A percentile compares a stretch with the other conserved stretches of the same genome.
Evolutionary conservation across 2,113 vertebrate genomes (phyloP).

Genomic region (Heterotis niloticus): DNA sequence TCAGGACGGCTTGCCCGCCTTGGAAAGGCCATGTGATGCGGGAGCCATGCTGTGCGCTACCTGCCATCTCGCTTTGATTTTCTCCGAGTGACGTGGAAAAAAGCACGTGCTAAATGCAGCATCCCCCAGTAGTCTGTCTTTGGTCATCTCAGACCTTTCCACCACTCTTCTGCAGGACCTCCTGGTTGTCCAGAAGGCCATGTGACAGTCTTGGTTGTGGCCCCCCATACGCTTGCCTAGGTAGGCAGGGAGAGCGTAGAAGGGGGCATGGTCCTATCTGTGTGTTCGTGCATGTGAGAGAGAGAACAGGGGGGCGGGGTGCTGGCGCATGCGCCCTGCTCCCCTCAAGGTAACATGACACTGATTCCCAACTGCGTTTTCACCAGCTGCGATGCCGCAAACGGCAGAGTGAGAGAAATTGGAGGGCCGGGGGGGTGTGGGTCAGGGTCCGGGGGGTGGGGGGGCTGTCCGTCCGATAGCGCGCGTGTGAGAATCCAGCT

Average conservation of each 20-base stretch:
- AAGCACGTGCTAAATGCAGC: too few relatives aligned
- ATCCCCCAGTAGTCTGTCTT: neutral
- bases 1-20: too few relatives aligned
- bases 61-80: neutral
- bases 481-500: neutral
- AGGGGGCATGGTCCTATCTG: neutral
- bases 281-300: constrained; percentile 26
- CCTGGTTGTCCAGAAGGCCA: constrained; percentile 3
- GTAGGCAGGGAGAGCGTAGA: constrained; percentile 5
- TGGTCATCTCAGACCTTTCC: neutral
- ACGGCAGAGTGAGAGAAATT: constrained; percentile 45
- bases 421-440: constrained; percentile 28
- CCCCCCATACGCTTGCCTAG: neutral
- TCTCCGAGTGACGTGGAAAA: too few relatives aligned
- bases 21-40: too few relatives aligned
- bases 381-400: constrained; percentile 60
- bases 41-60: neutral
- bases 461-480: neutral
- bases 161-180: neutral
- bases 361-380: constrained; percentile 46
- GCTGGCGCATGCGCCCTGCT: constrained; percentile 60
- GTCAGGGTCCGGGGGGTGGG: constrained; percentile 21
- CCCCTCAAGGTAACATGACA: constrained; percentile 55
- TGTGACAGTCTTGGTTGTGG: constrained; percentile 5
- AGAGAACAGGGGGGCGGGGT: neutral